A percentile compares a stretch with the other conserved stretches of the same genome.
These are phyloP conservation scores for Calonectris borealis DNA, from an alignment of 2,113 vertebrate genomes.

Conservation along the genomic window DNA sequence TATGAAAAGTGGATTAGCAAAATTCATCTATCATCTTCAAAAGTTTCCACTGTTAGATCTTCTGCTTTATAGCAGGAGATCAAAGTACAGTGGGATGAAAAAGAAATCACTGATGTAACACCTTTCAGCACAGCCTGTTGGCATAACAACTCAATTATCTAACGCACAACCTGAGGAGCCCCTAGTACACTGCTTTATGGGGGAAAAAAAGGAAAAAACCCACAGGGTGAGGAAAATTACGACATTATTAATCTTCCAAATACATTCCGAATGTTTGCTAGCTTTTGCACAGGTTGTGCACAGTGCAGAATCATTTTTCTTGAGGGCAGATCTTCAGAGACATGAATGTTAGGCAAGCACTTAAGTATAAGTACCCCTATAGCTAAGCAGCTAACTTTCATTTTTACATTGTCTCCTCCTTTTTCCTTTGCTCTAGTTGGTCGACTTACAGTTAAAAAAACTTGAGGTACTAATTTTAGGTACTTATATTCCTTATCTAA, in stretches of 20 bases:
- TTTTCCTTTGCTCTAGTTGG: neutral
- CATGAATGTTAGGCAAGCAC: neutral
- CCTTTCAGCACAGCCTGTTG: slow-evolving; percentile 10
- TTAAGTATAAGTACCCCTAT: neutral
- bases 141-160: slow-evolving; percentile 24
- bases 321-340: neutral
- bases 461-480: neutral
- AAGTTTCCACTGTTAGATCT: slow-evolving; percentile 56
- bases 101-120: slow-evolving; percentile 33
- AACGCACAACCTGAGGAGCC: neutral
- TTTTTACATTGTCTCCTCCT: neutral
- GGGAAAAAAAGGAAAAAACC: fast-evolving
- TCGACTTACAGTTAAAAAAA: neutral
- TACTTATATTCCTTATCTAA: neutral
- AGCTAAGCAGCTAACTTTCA: neutral
- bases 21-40: slow-evolving; percentile 46
- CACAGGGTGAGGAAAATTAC: neutral
- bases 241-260: neutral
- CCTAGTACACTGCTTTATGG: neutral
- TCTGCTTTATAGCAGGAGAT: slow-evolving; percentile 43
- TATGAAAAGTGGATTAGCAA: slow-evolving; percentile 43
- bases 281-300: neutral
- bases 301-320: fast-evolving
- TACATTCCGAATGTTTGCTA: neutral
- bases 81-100: slow-evolving; percentile 38